Evolutionary conservation across 2,113 vertebrate species (phyloP).

Genomic region (Vulpes ferrilata): DNA sequence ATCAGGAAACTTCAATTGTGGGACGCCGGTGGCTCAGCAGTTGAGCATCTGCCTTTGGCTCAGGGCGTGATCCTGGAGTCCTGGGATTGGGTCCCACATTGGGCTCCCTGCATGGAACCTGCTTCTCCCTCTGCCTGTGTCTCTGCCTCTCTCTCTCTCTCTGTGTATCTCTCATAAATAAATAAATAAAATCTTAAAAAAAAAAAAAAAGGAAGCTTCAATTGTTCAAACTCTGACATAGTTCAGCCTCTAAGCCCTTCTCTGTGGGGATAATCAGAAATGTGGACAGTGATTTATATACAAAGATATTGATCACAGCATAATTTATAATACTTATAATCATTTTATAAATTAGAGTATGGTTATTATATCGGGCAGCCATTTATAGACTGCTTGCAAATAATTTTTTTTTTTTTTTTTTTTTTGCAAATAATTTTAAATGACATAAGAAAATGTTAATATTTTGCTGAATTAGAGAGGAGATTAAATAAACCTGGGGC

Average conservation of each 20-base stretch:
- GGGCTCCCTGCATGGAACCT: too few relatives aligned
- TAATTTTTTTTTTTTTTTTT: too few relatives aligned
- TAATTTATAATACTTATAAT: neutral
- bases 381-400: conserved; percentile 42
- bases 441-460: neutral
- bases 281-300: neutral
- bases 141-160: too few relatives aligned
- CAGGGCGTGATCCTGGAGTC: too few relatives aligned
- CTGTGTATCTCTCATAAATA: too few relatives aligned
- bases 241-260: neutral
- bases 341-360: neutral
- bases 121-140: too few relatives aligned
- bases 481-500: neutral
- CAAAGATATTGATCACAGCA: neutral
- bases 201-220: neutral
- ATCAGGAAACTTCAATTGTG: neutral
- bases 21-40: too few relatives aligned
- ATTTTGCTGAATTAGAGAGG: neutral
- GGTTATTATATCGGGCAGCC: neutral
- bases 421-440: conserved; percentile 49
- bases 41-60: too few relatives aligned
- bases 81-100: too few relatives aligned
- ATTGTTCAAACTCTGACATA: neutral
- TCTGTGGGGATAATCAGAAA: conserved; percentile 31
- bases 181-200: too few relatives aligned